Evolutionary conservation across 2,113 vertebrate genomes (phyloP).

Genomic region (Pelecanus crispus): DNA sequence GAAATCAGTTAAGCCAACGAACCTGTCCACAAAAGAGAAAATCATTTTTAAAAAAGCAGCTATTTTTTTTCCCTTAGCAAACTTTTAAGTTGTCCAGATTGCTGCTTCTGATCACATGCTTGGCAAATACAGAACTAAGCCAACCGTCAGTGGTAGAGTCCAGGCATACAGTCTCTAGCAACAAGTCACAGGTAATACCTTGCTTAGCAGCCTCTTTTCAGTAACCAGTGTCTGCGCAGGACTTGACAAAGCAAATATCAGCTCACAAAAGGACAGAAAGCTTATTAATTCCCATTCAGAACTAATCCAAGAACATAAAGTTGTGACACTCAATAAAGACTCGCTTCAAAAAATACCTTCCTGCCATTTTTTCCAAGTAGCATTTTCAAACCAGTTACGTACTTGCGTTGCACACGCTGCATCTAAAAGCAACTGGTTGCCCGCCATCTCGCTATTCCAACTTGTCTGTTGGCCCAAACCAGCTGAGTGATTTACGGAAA

Average conservation of each 20-base stretch:
- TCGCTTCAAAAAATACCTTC: neutral
- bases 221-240: neutral
- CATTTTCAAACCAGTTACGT: neutral
- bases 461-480: neutral
- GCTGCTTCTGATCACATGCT: neutral
- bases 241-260: neutral
- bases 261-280: neutral
- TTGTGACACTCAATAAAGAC: neutral
- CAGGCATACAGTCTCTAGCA: neutral
- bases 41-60: neutral
- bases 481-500: neutral
- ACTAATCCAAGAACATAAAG: neutral
- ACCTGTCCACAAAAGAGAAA: neutral
- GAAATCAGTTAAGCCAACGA: neutral
- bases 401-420: neutral
- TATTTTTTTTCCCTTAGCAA: neutral
- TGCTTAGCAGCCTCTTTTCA: neutral
- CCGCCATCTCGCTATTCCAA: neutral
- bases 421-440: neutral
- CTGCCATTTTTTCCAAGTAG: neutral
- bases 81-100: neutral
- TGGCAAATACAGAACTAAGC: neutral
- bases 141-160: neutral
- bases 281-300: neutral
- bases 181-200: neutral